A percentile compares a stretch with the other conserved stretches of the same genome.
These are phyloP conservation scores for Lithophane ornitopus DNA, from an alignment of 2,888 invertebrate genomes.

Conservation along the genomic window DNA sequence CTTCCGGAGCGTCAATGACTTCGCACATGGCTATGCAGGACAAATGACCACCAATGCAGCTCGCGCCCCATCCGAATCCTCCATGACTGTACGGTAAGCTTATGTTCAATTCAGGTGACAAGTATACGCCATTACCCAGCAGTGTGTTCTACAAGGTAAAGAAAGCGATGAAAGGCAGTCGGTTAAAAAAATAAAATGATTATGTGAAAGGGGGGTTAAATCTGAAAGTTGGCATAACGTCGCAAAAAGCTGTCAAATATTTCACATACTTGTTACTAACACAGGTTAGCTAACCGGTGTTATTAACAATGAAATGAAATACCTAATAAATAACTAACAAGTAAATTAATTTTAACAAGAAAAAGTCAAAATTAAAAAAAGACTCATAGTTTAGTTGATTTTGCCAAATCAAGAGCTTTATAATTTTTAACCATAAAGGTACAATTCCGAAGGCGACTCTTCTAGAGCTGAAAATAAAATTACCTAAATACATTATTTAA, in stretches of 20 bases:
- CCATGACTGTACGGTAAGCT: constrained; percentile 93
- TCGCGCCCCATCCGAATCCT: constrained; percentile 94
- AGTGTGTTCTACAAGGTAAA: constrained; percentile 88
- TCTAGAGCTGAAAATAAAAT: neutral
- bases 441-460: too few relatives aligned
- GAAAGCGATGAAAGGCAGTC: neutral
- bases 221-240: neutral
- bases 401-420: neutral
- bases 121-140: constrained; percentile 94
- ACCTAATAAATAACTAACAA: too few relatives aligned
- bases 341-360: too few relatives aligned
- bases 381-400: too few relatives aligned
- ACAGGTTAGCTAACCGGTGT: too few relatives aligned
- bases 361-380: too few relatives aligned
- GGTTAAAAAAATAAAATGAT: neutral
- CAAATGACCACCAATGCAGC: constrained; percentile 93
- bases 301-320: too few relatives aligned
- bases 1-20: constrained; percentile 93
- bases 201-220: neutral
- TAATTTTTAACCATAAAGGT: neutral
- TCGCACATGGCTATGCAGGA: constrained; percentile 95
- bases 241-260: neutral
- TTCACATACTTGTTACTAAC: too few relatives aligned
- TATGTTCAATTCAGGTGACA: constrained; percentile 94
- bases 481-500: neutral